phyloP scores from a whole-genome alignment of 2,113 vertebrate genomes.

The Crotalus helleri region DNA sequence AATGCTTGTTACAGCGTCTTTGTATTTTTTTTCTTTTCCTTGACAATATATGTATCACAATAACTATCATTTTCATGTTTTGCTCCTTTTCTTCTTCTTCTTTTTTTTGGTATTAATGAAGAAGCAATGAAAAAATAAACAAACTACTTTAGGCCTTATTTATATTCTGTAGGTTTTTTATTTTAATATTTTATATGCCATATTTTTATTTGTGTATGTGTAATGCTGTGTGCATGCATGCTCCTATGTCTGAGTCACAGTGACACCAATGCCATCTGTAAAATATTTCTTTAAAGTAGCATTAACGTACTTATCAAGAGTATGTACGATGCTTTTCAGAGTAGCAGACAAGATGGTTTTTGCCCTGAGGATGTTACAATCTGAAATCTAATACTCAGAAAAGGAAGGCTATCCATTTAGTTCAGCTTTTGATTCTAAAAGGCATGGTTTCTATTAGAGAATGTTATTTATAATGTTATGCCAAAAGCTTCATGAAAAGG shows the following conservation, averaged over 20 bases:
- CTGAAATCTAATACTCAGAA: neutral
- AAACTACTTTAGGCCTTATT: neutral
- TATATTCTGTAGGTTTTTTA: neutral
- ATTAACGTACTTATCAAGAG: neutral
- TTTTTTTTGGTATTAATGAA: no score
- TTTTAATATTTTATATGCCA: neutral
- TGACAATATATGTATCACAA: neutral
- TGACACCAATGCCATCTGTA: neutral
- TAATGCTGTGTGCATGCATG: neutral
- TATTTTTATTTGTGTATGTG: neutral
- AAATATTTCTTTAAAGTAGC: neutral
- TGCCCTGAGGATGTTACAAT: neutral
- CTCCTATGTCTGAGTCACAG: neutral
- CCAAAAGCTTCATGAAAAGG: neutral
- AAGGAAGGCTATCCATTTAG: neutral
- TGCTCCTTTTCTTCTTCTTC: no score
- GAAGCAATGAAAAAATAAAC: no score
- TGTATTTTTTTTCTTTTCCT: neutral
- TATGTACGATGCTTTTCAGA: neutral
- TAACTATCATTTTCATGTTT: neutral
- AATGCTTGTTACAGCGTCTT: neutral
- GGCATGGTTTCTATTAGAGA: neutral
- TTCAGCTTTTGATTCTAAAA: neutral
- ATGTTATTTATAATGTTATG: neutral
- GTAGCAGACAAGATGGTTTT: neutral